Evolutionary conservation across 1,140 invertebrate genomes (phyloP).

Genomic region (Pogonomyrmex barbatus): DNA sequence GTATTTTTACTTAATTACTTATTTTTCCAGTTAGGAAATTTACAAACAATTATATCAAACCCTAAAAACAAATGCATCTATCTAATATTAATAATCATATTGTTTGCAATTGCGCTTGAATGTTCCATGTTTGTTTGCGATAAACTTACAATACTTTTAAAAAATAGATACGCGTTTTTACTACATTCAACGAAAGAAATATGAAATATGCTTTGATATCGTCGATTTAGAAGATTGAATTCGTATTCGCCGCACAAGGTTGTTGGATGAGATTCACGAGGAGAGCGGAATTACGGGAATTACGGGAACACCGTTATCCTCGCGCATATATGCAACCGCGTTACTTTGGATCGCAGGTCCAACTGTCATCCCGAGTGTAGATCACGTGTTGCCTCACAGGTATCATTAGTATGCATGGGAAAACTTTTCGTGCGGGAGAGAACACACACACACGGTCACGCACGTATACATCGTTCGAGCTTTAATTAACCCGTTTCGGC

Average conservation of each 20-base stretch:
- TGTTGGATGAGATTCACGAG: background rate
- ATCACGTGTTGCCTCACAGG: background rate
- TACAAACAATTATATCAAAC: background rate
- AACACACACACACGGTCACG: background rate
- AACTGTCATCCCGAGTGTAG: background rate
- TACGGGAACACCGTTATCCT: background rate
- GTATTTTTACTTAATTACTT: background rate
- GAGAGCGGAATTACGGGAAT: background rate
- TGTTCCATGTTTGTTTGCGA: background rate
- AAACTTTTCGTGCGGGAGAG: constrained; percentile 67
- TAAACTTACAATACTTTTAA: background rate
- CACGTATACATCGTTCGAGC: background rate
- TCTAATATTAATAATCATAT: background rate
- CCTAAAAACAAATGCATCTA: background rate
- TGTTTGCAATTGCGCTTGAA: background rate
- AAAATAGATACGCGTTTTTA: background rate
- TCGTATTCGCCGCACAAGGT: background rate
- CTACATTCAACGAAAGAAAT: background rate
- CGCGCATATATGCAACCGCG: background rate
- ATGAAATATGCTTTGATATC: background rate
- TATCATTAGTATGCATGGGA: constrained; percentile 75
- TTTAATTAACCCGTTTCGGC: background rate
- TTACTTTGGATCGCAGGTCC: background rate
- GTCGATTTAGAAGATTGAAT: background rate
- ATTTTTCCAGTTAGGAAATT: background rate